phyloP scores from a whole-genome alignment of 2,113 vertebrate species.

The Puma concolor region DNA sequence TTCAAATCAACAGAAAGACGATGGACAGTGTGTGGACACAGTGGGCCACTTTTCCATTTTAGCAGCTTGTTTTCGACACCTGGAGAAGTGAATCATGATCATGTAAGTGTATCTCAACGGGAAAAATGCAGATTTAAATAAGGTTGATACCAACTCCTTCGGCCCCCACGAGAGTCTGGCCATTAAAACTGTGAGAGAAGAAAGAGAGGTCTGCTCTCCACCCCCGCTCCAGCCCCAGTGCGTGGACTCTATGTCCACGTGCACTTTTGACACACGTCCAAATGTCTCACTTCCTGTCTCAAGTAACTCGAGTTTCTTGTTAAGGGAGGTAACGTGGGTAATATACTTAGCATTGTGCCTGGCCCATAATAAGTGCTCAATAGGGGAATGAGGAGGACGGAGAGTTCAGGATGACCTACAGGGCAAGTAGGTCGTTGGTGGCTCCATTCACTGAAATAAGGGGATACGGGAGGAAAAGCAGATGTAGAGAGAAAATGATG shows the following conservation, averaged over 20 bases:
- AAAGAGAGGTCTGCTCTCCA: background rate
- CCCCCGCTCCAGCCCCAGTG: background rate
- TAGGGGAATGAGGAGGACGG: background rate
- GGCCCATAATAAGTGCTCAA: background rate
- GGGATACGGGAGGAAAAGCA: background rate
- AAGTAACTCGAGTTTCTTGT: background rate
- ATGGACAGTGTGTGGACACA: background rate
- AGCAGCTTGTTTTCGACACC: background rate
- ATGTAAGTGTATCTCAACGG: background rate
- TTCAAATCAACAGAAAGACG: background rate
- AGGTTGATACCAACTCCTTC: background rate
- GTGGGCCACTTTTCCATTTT: background rate
- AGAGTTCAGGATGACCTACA: background rate
- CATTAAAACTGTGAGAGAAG: background rate
- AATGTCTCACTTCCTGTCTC: background rate
- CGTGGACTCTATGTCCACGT: fast-evolving
- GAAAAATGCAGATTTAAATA: background rate
- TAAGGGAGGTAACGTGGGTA: background rate
- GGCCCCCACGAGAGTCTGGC: background rate
- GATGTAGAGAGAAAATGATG: background rate
- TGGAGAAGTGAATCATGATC: background rate
- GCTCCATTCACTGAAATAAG: background rate
- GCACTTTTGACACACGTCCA: background rate
- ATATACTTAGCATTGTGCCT: background rate
- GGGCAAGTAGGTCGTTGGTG: background rate